Base-by-base conservation (phyloP, 2,888 invertebrate species). In the Strigamia transsilvanica region DNA sequence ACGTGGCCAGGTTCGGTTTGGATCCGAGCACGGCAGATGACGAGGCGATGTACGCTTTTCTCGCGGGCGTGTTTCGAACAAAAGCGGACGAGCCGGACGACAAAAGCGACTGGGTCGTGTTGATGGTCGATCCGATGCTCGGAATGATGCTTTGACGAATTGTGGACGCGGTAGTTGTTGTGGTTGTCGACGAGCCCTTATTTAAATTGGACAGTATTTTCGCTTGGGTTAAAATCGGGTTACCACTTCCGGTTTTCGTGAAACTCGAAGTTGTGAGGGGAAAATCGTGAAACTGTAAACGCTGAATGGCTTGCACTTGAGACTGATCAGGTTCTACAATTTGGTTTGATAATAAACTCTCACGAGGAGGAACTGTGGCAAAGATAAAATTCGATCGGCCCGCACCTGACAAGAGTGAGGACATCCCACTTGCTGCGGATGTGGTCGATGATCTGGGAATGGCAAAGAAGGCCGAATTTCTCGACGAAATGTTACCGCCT, bases 221-320 rank as follows among this genome's bases (percentile, higher is more conserved):
- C 42, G 86, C 85, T 77, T 86, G 86, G 0, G 86, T 85, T 9
- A 86, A 82, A n/a, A 83, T 80, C n/a, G 85, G 79, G 12, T 82
- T 77, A 9, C 84, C 84, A 32, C 38, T 42, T 32, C 85, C 83
- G 1, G 83, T 82, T 38, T 83, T 80, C 12, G 84, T 84, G 32
- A 85, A 82, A 61, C 85, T 84, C 6, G 85, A 84, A 15, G 86
- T 86, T 12, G 86, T 86, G 7, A 86, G 82, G 7, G 86, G 86
- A 82, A 87, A 87, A 81, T 87, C 87, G 82, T 86, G 86, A 82
- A 86, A 87, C 83, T 87, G 86, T 9, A 86, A 82, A 83, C 85
- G 86, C 82, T 87, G 87, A 21, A 85, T 85, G 10, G 85, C 85
- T 82, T 85, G 85, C 18, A 86, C 85, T 83, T 85, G 85, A 80